A percentile compares a stretch with the other conserved stretches of the same genome.
These are phyloP conservation scores for Punctoribates punctum DNA, from an alignment of 2,888 invertebrate species.

Conservation along the genomic window DNA sequence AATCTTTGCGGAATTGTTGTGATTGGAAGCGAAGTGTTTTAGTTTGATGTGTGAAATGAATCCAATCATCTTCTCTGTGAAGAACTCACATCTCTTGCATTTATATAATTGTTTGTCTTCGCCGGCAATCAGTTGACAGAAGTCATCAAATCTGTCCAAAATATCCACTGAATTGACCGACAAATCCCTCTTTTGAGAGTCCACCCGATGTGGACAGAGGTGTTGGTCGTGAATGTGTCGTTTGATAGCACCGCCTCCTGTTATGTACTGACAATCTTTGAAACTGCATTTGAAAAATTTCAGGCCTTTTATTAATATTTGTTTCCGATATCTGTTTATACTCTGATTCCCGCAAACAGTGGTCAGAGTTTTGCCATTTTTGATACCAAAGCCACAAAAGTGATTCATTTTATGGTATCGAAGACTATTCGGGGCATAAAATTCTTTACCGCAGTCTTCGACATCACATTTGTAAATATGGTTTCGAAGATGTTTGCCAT, in stretches of 20 bases:
- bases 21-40: background rate
- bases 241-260: background rate
- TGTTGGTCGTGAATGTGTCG: constrained; percentile 3
- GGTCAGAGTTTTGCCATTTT: background rate
- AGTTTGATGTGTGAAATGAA: background rate
- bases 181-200: background rate
- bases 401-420: constrained; percentile 13
- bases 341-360: constrained; percentile 10
- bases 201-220: background rate
- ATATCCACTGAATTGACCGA: background rate
- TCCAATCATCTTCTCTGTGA: background rate
- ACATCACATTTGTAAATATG: background rate
- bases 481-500: background rate
- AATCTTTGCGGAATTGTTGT: background rate
- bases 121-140: background rate
- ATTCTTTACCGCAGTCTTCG: background rate
- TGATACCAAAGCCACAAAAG: constrained; percentile 13
- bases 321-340: background rate
- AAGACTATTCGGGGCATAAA: background rate
- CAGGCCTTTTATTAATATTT: background rate
- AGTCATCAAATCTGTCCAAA: background rate
- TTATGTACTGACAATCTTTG: background rate
- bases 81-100: background rate
- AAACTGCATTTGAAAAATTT: background rate
- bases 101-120: background rate